Conservation (phyloP, 2,888 invertebrate genomes). For the Asteroscopus sphinx region DNA sequence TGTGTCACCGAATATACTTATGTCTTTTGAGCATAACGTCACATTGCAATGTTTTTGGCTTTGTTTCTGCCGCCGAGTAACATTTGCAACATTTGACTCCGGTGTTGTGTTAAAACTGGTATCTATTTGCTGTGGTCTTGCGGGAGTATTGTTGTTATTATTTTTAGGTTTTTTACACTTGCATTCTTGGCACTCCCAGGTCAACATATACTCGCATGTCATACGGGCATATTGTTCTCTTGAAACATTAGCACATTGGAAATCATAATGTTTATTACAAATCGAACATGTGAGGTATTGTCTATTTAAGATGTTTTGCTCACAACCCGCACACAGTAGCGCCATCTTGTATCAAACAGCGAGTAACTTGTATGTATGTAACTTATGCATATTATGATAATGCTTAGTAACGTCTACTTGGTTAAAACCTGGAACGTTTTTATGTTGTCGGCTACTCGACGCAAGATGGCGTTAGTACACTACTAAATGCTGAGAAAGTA, state of each 20-base stretch:
- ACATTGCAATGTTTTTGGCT: slow-evolving; percentile 1
- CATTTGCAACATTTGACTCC: background rate
- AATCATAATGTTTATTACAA: slow-evolving; percentile 5
- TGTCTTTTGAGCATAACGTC: slow-evolving; percentile 2
- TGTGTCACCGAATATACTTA: slow-evolving; percentile 13
- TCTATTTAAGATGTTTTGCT: background rate
- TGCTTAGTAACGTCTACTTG: too few species aligned
- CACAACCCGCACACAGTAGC: slow-evolving; percentile 10
- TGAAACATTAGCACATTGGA: slow-evolving; percentile 1
- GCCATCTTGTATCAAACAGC: background rate
- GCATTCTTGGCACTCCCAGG: slow-evolving; percentile 19
- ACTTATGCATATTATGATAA: too few species aligned
- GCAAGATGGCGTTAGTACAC: too few species aligned
- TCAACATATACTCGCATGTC: background rate
- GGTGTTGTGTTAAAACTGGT: background rate
- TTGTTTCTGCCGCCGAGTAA: background rate
- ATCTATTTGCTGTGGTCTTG: background rate
- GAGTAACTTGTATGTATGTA: too few species aligned
- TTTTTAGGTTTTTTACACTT: slow-evolving; percentile 16
- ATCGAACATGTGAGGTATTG: background rate
- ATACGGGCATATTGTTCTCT: background rate
- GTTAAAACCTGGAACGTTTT: too few species aligned
- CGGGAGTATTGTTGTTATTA: slow-evolving; percentile 8
- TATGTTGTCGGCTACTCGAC: too few species aligned
- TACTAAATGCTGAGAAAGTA: too few species aligned